These are phyloP conservation scores for Acromyrmex charruanus DNA, from an alignment of 1,140 invertebrate genomes.

Conservation along the genomic window DNA sequence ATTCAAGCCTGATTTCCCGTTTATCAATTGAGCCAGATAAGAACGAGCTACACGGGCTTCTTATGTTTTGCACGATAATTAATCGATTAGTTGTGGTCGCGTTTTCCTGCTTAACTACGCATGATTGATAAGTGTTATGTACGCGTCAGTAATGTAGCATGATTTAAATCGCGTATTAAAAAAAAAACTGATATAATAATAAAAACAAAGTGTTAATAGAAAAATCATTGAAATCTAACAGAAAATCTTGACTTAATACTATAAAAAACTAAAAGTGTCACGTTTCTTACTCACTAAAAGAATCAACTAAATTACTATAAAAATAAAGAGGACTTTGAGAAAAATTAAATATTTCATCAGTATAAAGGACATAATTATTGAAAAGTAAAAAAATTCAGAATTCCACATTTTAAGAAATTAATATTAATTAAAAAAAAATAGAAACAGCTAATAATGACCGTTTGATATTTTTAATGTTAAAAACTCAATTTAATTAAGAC, in stretches of 20 bases:
- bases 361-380: too few species aligned
- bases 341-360: too few species aligned
- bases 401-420: too few species aligned
- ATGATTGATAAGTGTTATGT: not conserved
- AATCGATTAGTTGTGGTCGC: not conserved
- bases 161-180: not conserved
- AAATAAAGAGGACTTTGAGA: too few species aligned
- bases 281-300: too few species aligned
- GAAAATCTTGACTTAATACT: too few species aligned
- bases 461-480: not conserved
- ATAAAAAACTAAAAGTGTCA: too few species aligned
- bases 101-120: constrained; percentile 21
- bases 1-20: constrained; percentile 47
- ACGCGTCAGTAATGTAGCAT: not conserved
- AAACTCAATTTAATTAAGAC: not conserved
- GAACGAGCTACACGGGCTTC: constrained; percentile 10
- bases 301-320: too few species aligned
- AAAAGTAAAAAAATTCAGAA: too few species aligned
- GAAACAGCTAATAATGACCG: not conserved
- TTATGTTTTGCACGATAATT: constrained; percentile 32
- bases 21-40: constrained; percentile 54
- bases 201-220: not conserved
- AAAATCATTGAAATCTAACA: not conserved
- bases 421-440: too few species aligned
- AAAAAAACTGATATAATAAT: not conserved